Evolutionary conservation across 2,888 invertebrate species (phyloP), one percentile per base, ranked within the genome.

Genomic region (Amaurobius ferox): DNA sequence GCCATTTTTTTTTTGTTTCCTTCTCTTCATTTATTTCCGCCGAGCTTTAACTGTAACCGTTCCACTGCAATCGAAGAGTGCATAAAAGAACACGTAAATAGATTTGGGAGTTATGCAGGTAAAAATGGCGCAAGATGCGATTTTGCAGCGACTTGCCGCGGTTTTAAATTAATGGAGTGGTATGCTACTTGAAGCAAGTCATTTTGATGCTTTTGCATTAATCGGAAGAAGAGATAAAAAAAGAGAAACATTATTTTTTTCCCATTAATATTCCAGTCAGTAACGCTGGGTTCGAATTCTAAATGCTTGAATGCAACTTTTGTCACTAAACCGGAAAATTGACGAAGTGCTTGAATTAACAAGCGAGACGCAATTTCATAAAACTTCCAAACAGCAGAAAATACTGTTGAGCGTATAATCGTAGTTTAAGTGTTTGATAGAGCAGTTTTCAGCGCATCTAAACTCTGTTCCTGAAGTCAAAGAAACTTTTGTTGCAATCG

Each of bases 51-150:
- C 77, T 32, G 77, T 44, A 76, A 67, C 76, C 44, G 48, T 77
- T 39, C 28, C 13, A 55, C 35, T 26, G 48, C 40, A 62, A 76
- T 81, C 68, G 80, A 81, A 74, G 29, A 29, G 19, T n/a, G 76
- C 23, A 71, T 61, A 76, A 83, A 64, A 64, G 76, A 83, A 28
- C 44, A 70, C 70, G 68, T 76, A 71, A 83, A 83, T 76, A 70
- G 68, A 28, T 62, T 71, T 23, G 16, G 16, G 48, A 68, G 76
- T 35, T 29, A 32, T 29, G 7, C 32, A 64, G 32, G 76, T 28
- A 70, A 71, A 66, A 71, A 48, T 83, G 76, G 64, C 40, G 26
- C 76, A 76, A 71, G n/a, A 40, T 9, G 19, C 1, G 3, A 55
- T 23, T 55, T 55, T 23, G 55, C 23, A 55, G 55, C 19, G 30